These are phyloP conservation scores for Proterorhinus semilunaris DNA, from an alignment of 2,113 vertebrate species.

Conservation along the genomic window DNA sequence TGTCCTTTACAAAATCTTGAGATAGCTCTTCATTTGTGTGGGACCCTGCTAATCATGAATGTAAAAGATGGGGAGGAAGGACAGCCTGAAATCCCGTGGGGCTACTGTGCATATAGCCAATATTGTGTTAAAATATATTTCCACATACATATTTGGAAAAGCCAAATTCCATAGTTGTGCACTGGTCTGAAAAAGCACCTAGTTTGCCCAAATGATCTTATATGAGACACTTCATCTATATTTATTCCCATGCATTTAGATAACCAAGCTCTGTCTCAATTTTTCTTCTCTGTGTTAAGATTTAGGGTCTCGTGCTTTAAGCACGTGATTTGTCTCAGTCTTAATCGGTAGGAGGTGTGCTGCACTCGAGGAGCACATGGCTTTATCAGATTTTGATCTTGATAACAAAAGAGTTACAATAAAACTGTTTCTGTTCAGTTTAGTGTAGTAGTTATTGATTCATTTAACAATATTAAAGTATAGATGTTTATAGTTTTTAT, in stretches of 20 bases:
- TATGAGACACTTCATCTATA: slow-evolving; percentile 29
- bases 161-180: neutral
- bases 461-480: slow-evolving; percentile 18
- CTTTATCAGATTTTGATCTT: slow-evolving; percentile 1
- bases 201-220: slow-evolving; percentile 19
- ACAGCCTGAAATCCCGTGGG: too few species aligned
- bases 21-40: too few species aligned
- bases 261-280: slow-evolving; percentile 17
- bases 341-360: slow-evolving; percentile 3
- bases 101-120: too few species aligned
- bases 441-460: slow-evolving; percentile 11
- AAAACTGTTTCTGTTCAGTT: slow-evolving; percentile 9
- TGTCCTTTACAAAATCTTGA: too few species aligned
- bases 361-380: neutral
- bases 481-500: slow-evolving; percentile 33
- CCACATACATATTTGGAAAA: neutral
- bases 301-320: slow-evolving; percentile 25
- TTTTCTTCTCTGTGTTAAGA: neutral
- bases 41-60: too few species aligned
- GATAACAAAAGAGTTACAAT: neutral
- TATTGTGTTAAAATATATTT: neutral
- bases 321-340: neutral
- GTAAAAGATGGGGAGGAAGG: too few species aligned
- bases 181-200: neutral
- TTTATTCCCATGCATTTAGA: slow-evolving; percentile 28